These are phyloP conservation scores for Harpegnathos saltator DNA, from an alignment of 1,140 invertebrate genomes.

Conservation along the genomic window DNA sequence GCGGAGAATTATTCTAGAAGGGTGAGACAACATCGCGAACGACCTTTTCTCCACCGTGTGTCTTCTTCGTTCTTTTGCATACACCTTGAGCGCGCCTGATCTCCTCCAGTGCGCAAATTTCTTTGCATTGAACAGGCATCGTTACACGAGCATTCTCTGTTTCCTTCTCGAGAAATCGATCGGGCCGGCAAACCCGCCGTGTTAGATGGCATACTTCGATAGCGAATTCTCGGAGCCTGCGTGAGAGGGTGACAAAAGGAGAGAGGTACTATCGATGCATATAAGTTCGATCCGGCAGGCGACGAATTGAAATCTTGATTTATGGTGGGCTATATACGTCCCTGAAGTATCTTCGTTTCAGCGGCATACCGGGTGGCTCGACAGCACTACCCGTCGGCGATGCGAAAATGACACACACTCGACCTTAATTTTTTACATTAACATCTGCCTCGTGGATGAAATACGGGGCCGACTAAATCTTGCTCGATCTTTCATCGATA, in stretches of 20 bases:
- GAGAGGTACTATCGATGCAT: constrained; percentile 68
- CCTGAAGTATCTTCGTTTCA: constrained; percentile 53
- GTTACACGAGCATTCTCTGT: constrained; percentile 21
- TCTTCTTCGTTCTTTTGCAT: background rate
- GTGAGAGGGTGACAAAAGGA: constrained; percentile 42
- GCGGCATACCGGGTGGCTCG: background rate
- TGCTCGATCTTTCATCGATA: no score
- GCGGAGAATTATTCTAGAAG: no score
- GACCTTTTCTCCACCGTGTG: background rate
- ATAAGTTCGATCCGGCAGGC: constrained; percentile 63
- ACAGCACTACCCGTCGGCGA: background rate
- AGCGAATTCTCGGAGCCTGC: constrained; percentile 64
- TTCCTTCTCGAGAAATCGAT: constrained; percentile 48
- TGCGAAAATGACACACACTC: background rate
- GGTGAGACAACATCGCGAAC: no score
- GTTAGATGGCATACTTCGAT: constrained; percentile 70
- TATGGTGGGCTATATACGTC: constrained; percentile 60
- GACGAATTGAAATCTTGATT: constrained; percentile 73
- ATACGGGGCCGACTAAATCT: no score
- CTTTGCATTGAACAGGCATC: constrained; percentile 28
- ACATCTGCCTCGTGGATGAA: no score
- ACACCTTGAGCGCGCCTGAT: background rate
- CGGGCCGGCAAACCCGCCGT: constrained; percentile 42
- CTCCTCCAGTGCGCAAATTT: constrained; percentile 14
- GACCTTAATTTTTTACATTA: no score